Base-by-base conservation (phyloP, 1,140 invertebrate species). In the Camponotus floridanus region DNA sequence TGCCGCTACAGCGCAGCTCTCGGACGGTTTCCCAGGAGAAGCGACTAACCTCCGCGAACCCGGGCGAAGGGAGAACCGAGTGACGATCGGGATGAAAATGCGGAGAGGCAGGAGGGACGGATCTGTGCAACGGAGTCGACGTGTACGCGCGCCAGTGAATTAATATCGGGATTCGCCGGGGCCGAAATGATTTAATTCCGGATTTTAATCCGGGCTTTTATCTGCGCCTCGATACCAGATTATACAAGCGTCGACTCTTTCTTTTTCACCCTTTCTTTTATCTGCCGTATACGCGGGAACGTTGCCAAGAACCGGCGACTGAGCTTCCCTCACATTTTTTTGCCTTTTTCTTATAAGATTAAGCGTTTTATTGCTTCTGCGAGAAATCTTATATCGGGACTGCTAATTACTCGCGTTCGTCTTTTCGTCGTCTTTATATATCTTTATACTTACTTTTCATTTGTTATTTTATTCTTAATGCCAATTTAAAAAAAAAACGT, bases 11-110 rank as follows among this genome's bases (percentile, higher is more conserved):
- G 79, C 79, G 55, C 68, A 83, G 68, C 64, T 70, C 79, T 55
- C 31, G 64, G 61, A 85, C 65, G 33, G 21, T 55, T 88, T 48
- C 83, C 80, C 80, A 88, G 85, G 84, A 89, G 59, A 71, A 89
- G 55, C 86, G 87, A 21, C 57, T 76, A 76, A 85, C 87, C 87
- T 85, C 67, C 39, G 57, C 59, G 18, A 42, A 85, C 26, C 48
- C 59, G 80, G 61, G 57, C 39, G 39, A 26, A 13, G 79, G 79
- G n/a, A 9, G 5, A 26, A 26, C 15, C 13, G 13, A 31, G 45
- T 13, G 21, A 33, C 15, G 26, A 7, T 31, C 48, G n/a, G 21
- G 67, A 36, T 45, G 39, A 45, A 33, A 15, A 26, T 36, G 26
- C 21, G 48, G 61, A 5, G 26, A 42, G 55, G 13, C 33, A 7